Evolutionary conservation across 30 jellyfish, hydroid and myxozoan species (phyloP).

Genomic region (Nemopilema nomurai): DNA sequence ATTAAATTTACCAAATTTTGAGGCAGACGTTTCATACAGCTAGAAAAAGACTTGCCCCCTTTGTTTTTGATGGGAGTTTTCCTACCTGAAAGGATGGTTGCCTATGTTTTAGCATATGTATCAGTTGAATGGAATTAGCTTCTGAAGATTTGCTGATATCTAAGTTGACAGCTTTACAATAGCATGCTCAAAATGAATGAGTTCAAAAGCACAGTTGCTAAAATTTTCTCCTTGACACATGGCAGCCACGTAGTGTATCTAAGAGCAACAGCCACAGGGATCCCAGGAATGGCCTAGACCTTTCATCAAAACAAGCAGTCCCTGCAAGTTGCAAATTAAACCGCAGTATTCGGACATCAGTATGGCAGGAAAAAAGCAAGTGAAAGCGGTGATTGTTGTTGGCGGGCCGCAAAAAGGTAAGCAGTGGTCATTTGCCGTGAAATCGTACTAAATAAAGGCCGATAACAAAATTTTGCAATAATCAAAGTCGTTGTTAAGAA

Average conservation of each 20-base stretch:
- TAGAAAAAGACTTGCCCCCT: too few species aligned
- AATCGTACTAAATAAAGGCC: not conserved
- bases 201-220: not conserved
- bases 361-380: constrained; percentile 64
- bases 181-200: not conserved
- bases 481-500: not conserved
- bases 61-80: too few species aligned
- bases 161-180: not conserved
- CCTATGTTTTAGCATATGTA: too few species aligned
- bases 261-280: constrained; percentile 42
- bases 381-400: constrained; percentile 84
- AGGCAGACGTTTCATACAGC: too few species aligned
- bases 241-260: constrained; percentile 24
- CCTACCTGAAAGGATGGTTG: too few species aligned
- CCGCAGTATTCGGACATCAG: not conserved
- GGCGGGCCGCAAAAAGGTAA: constrained; percentile 97
- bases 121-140: too few species aligned
- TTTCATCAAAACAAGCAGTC: not conserved
- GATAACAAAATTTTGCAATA: too few species aligned
- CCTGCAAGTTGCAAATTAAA: not conserved
- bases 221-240: constrained; percentile 14
- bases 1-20: not conserved
- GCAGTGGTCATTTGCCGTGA: not conserved
- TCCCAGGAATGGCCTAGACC: not conserved
- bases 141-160: too few species aligned